phyloP scores from a whole-genome alignment of 1,140 invertebrate species.

The Phenacoccus solenopsis region DNA sequence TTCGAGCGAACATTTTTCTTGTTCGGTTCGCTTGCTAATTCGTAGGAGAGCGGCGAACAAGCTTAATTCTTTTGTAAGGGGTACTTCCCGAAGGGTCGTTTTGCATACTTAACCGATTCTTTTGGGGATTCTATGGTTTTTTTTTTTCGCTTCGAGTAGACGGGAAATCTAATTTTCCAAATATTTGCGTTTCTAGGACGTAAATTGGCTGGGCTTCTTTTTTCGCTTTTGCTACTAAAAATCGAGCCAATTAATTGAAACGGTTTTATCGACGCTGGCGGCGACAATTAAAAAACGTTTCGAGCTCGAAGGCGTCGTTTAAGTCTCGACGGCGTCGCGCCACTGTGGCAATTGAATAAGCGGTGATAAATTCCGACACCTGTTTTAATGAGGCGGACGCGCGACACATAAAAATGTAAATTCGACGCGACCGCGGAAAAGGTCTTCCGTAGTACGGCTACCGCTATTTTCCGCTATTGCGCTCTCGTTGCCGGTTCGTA shows the following conservation, averaged over 20 bases:
- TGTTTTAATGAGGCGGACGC: too few species aligned
- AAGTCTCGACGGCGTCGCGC: too few species aligned
- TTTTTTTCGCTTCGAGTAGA: background rate
- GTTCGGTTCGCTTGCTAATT: background rate
- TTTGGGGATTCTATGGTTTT: background rate
- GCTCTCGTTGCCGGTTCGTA: background rate
- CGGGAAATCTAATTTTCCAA: background rate
- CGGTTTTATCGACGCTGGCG: too few species aligned
- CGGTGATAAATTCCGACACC: too few species aligned
- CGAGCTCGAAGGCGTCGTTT: too few species aligned
- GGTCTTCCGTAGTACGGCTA: background rate
- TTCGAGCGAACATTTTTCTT: background rate
- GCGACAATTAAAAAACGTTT: too few species aligned
- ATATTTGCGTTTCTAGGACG: background rate
- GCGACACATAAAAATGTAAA: too few species aligned
- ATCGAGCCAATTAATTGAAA: background rate
- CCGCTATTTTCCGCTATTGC: background rate
- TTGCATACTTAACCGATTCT: conserved; percentile 1
- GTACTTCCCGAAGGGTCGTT: background rate
- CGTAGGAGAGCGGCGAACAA: background rate
- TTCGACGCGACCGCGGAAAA: too few species aligned
- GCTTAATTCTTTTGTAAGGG: background rate
- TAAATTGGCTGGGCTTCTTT: background rate
- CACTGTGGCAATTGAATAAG: too few species aligned
- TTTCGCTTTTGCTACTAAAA: background rate